Conservation (phyloP, 2,888 invertebrate species). For the Yponomeuta evonymella region DNA sequence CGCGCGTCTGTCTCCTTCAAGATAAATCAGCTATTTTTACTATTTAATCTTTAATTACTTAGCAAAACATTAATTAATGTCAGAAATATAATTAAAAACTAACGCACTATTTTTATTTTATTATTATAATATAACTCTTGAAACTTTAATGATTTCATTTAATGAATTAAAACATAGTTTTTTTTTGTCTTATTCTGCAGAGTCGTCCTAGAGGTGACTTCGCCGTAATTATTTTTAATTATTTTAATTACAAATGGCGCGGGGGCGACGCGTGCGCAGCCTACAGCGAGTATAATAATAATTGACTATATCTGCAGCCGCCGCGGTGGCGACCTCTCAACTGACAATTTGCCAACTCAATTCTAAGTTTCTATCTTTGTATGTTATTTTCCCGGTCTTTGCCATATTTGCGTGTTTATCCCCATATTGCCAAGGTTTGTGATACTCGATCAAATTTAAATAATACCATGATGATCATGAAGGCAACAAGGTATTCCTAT, state of each 20-base stretch:
- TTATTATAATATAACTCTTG: conserved; percentile 43
- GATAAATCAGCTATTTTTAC: conserved; percentile 7
- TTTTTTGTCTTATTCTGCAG: conserved; percentile 43
- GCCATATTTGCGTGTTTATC: background rate
- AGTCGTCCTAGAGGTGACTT: conserved; percentile 50
- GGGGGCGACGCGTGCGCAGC: conserved; percentile 41
- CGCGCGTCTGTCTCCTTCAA: conserved; percentile 51
- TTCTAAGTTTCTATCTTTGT: no score
- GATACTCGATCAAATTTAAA: no score
- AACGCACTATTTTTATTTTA: conserved; percentile 47
- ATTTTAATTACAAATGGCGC: conserved; percentile 39
- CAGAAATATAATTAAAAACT: conserved; percentile 74
- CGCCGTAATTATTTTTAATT: conserved; percentile 24
- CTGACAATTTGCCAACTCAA: background rate
- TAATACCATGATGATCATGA: no score
- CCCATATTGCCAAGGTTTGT: background rate
- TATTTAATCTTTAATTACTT: conserved; percentile 59
- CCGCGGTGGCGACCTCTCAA: conserved; percentile 26
- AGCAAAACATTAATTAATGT: conserved; percentile 72
- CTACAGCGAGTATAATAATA: conserved; percentile 41
- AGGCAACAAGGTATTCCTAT: no score
- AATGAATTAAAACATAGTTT: conserved; percentile 23
- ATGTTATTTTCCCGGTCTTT: no score
- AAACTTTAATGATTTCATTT: conserved; percentile 36
- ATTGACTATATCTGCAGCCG: conserved; percentile 63